These are phyloP conservation scores for Holcopasites calliopsidis DNA, from an alignment of 1,140 invertebrate species.

Conservation along the genomic window DNA sequence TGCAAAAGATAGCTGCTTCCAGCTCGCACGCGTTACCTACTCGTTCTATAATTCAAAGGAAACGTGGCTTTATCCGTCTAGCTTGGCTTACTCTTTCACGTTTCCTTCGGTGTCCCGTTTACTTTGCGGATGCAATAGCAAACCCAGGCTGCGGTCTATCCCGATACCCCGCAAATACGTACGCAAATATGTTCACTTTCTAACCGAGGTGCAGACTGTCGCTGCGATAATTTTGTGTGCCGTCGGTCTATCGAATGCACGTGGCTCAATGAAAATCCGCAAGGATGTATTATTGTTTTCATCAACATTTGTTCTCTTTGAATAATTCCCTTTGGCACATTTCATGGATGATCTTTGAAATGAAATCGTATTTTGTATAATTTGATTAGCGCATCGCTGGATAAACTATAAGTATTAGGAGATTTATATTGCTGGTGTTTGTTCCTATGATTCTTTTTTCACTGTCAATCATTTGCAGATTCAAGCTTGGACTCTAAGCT, in stretches of 20 bases:
- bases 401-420: too few species aligned
- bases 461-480: too few species aligned
- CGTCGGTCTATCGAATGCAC: neutral
- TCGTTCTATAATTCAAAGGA: neutral
- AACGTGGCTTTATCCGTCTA: neutral
- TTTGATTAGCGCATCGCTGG: too few species aligned
- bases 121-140: constrained; percentile 13
- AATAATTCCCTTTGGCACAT: neutral
- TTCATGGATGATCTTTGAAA: too few species aligned
- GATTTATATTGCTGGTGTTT: too few species aligned
- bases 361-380: too few species aligned
- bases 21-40: too few species aligned
- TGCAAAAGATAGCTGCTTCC: too few species aligned
- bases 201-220: neutral
- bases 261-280: neutral
- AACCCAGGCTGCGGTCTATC: constrained; percentile 21
- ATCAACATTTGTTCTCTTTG: too few species aligned
- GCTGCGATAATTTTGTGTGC: neutral
- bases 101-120: constrained; percentile 12
- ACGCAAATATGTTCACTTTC: constrained; percentile 21
- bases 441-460: too few species aligned
- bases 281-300: too few species aligned
- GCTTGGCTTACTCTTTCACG: constrained; percentile 26
- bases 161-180: constrained; percentile 30
- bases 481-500: too few species aligned